Percentiles rank a stretch among this genome's conserved stretches.
Conservation (phyloP, 2,797 vertebrate species). For the Alca torda region DNA sequence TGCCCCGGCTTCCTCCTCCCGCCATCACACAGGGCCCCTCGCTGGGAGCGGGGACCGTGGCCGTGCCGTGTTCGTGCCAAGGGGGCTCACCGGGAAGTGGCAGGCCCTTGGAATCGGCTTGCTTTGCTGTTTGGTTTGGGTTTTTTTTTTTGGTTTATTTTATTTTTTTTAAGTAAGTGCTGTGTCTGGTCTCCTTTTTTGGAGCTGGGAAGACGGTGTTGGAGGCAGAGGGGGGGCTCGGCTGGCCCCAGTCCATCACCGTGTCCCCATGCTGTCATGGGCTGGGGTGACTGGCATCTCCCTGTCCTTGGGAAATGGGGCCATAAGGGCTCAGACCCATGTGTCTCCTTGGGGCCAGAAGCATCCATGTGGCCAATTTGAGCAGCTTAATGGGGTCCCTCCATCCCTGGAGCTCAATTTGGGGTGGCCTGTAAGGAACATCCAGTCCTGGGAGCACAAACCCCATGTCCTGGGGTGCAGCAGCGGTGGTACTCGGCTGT, state of each 20-base stretch:
- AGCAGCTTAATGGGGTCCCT: not conserved
- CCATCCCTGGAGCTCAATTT: not conserved
- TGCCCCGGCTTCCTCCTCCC: not conserved
- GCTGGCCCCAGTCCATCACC: rapidly evolving
- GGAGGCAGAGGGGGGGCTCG: not conserved
- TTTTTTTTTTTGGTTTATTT: too few relatives aligned
- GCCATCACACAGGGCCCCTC: not conserved
- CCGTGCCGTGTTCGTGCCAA: not conserved
- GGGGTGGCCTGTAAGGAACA: not conserved
- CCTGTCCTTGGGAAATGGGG: rapidly evolving
- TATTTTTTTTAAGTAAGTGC: not conserved
- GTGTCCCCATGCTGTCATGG: rapidly evolving
- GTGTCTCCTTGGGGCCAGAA: not conserved
- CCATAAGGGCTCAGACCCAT: rapidly evolving
- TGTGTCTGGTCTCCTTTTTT: conserved; percentile 11
- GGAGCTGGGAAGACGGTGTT: not conserved
- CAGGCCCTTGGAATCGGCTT: rapidly evolving
- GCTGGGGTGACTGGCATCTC: not conserved
- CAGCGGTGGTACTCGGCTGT: rapidly evolving
- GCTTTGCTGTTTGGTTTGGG: rapidly evolving
- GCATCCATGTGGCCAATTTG: rapidly evolving
- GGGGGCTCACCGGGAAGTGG: rapidly evolving
- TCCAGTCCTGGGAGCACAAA: rapidly evolving
- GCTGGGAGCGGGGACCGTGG: not conserved
- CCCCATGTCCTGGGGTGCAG: rapidly evolving